Percentiles rank a stretch among this genome's conserved stretches.
Evolutionary conservation across 1,140 invertebrate genomes (phyloP).

Genomic region (Drosophila punjabiensis): DNA sequence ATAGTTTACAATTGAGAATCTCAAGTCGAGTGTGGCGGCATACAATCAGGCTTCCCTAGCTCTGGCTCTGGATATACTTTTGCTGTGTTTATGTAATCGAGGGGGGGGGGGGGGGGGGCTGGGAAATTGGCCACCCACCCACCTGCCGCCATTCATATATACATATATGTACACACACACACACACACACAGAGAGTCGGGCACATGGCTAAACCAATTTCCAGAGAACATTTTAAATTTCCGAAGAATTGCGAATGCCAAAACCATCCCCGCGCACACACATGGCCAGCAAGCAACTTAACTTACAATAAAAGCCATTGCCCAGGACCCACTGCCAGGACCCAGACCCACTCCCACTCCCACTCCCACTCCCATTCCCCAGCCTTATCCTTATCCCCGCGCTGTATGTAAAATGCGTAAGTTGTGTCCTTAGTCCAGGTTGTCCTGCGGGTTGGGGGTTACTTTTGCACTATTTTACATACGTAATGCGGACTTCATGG

Average conservation of each 20-base stretch:
- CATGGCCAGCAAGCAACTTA: constrained; percentile 52
- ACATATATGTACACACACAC: constrained; percentile 4
- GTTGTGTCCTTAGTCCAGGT: constrained; percentile 49
- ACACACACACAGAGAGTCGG: background rate
- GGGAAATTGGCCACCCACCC: constrained; percentile 45
- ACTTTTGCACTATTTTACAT: constrained; percentile 77
- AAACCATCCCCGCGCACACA: constrained; percentile 45
- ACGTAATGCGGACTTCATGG: constrained; percentile 80
- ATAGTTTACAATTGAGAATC: constrained; percentile 63
- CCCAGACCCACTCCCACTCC: background rate
- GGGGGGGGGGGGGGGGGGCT: background rate
- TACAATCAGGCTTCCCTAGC: constrained; percentile 18
- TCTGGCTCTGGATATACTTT: constrained; percentile 55
- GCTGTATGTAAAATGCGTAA: constrained; percentile 67
- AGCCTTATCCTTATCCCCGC: background rate
- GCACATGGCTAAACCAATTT: constrained; percentile 74
- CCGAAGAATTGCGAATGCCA: constrained; percentile 79
- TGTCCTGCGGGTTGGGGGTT: constrained; percentile 15
- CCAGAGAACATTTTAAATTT: constrained; percentile 80
- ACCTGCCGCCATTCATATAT: constrained; percentile 16
- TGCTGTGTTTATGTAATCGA: constrained; percentile 37
- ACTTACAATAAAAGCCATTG: constrained; percentile 79
- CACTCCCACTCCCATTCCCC: background rate
- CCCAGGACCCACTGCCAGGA: constrained; percentile 21
- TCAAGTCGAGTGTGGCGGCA: constrained; percentile 60